These are phyloP conservation scores for Numenius arquata DNA, from an alignment of 2,113 vertebrate species.

Conservation along the genomic window DNA sequence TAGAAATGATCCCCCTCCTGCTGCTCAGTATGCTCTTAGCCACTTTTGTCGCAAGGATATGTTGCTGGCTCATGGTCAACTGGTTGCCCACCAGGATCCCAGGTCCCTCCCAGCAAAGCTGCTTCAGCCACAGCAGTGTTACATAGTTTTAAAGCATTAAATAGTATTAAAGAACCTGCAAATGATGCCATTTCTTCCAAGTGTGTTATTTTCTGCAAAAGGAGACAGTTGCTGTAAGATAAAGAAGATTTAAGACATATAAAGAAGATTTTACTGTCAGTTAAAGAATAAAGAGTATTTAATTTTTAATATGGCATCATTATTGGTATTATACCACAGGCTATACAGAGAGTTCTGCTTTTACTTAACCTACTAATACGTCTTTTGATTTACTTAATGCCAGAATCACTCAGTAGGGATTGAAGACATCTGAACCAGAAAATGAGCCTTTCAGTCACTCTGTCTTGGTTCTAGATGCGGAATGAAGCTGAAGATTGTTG, in stretches of 20 bases:
- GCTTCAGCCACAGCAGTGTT: not conserved
- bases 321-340: not conserved
- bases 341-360: not conserved
- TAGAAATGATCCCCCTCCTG: not conserved
- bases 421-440: conserved; percentile 14
- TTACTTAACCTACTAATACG: not conserved
- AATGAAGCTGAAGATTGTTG: not conserved
- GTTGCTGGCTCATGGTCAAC: not conserved
- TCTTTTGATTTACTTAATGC: conserved; percentile 14
- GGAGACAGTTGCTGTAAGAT: not conserved
- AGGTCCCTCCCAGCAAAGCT: not conserved
- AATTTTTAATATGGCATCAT: not conserved
- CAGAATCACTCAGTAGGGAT: not conserved
- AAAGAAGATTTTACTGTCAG: not conserved
- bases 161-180: not conserved
- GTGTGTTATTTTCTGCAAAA: not conserved
- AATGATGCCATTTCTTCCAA: not conserved
- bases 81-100: not conserved
- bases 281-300: not conserved
- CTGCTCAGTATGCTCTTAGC: not conserved
- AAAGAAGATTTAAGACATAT: not conserved
- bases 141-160: not conserved
- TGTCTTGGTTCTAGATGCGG: not conserved
- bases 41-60: not conserved
- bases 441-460: conserved; percentile 21